Evolutionary conservation across 2,888 invertebrate genomes (phyloP).

Genomic region (Diloba caeruleocephala): DNA sequence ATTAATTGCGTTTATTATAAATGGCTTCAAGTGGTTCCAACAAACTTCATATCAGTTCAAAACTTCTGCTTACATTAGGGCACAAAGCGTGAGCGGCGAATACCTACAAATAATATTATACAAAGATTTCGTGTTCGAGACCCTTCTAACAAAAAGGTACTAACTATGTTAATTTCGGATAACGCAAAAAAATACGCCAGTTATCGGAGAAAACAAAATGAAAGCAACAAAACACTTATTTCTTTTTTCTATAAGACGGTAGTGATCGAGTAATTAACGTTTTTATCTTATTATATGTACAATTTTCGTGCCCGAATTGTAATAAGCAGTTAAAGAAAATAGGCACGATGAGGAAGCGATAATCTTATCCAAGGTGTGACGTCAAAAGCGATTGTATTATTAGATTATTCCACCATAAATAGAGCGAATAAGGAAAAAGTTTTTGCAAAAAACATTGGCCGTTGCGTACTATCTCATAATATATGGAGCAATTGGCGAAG

Average conservation of each 20-base stretch:
- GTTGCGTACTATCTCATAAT: slow-evolving; percentile 48
- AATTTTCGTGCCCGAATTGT: slow-evolving; percentile 31
- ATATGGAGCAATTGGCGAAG: slow-evolving; percentile 49
- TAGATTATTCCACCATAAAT: slow-evolving; percentile 58
- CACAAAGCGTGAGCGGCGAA: slow-evolving; percentile 1
- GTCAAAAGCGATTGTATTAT: slow-evolving; percentile 59
- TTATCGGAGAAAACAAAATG: slow-evolving; percentile 11
- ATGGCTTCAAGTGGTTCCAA: slow-evolving; percentile 25
- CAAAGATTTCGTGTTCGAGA: slow-evolving; percentile 3
- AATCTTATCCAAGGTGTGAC: slow-evolving; percentile 60
- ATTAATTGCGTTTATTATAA: slow-evolving; percentile 21
- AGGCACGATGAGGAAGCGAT: slow-evolving; percentile 28
- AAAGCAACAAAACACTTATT: slow-evolving; percentile 19
- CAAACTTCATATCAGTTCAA: slow-evolving; percentile 28
- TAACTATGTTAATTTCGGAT: slow-evolving; percentile 16
- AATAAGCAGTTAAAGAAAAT: slow-evolving; percentile 41
- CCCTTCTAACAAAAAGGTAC: not conserved
- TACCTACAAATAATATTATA: not conserved
- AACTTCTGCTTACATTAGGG: slow-evolving; percentile 22
- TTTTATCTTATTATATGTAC: slow-evolving; percentile 8
- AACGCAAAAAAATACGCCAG: slow-evolving; percentile 21
- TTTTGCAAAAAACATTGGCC: slow-evolving; percentile 53
- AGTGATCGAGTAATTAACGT: slow-evolving; percentile 37
- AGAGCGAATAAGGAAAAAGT: slow-evolving; percentile 58
- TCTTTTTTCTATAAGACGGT: slow-evolving; percentile 21